phyloP scores from a whole-genome alignment of 2,888 invertebrate species.

The Stenotaenia linearis region DNA sequence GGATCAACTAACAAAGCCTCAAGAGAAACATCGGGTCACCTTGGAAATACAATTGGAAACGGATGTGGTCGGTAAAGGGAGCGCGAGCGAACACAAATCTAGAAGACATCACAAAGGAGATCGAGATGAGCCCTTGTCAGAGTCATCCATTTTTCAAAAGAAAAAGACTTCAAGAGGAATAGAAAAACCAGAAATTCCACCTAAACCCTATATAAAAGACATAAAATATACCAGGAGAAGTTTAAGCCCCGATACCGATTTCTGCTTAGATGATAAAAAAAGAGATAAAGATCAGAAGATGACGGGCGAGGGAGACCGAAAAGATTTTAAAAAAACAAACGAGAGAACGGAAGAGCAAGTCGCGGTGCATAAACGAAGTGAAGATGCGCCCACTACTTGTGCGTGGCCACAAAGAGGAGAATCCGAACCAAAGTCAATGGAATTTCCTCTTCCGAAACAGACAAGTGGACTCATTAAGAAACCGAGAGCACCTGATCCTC shows the following conservation, averaged over 20 bases:
- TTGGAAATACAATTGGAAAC: constrained; percentile 29
- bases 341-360: background rate
- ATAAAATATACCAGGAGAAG: constrained; percentile 19
- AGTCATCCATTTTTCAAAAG: constrained; percentile 24
- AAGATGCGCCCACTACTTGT: background rate
- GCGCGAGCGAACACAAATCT: background rate
- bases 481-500: constrained; percentile 17
- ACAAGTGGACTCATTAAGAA: constrained; percentile 1
- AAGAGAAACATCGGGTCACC: constrained; percentile 29
- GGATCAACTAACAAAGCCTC: constrained; percentile 2
- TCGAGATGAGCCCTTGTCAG: constrained; percentile 26
- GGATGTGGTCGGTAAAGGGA: background rate
- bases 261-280: background rate
- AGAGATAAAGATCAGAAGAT: background rate
- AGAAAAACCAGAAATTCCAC: constrained; percentile 31
- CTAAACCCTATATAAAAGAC: constrained; percentile 28
- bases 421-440: background rate
- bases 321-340: background rate
- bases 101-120: constrained; percentile 3
- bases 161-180: background rate
- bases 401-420: background rate
- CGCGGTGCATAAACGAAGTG: background rate
- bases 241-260: constrained; percentile 24
- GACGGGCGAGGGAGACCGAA: background rate
- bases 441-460: constrained; percentile 1